Conservation (phyloP, 2,797 vertebrate species). For the Sciaenops ocellatus region DNA sequence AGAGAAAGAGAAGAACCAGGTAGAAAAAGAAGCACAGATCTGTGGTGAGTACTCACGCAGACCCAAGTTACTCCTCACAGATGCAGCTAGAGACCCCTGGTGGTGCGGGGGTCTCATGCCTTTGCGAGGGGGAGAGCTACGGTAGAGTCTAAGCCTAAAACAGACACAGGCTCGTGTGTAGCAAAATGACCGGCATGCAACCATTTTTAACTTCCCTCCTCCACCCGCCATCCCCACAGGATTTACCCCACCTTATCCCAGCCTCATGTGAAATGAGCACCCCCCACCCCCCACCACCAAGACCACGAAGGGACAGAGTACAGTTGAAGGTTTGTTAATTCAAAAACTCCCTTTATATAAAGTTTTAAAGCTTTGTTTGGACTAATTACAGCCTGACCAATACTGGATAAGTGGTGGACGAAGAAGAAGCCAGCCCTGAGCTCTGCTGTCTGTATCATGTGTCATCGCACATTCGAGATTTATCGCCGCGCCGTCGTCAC, state of each 20-base stretch:
- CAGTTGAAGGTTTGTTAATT: slow-evolving; percentile 1
- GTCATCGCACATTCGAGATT: neutral
- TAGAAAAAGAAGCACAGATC: slow-evolving; percentile 77
- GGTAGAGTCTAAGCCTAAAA: slow-evolving; percentile 96
- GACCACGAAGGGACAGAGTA: slow-evolving; percentile 33
- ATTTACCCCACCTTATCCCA: slow-evolving; percentile 36
- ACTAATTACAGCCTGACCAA: neutral
- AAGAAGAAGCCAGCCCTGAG: neutral
- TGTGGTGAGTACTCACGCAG: slow-evolving; percentile 98
- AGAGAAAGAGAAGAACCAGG: slow-evolving; percentile 54
- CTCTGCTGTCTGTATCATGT: slow-evolving; percentile 17
- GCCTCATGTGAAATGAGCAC: slow-evolving; percentile 20
- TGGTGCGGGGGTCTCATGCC: slow-evolving; percentile 97
- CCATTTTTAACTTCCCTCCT: slow-evolving; percentile 28
- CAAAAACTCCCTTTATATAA: neutral
- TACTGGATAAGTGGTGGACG: neutral
- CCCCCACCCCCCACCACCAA: neutral
- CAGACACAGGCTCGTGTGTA: slow-evolving; percentile 99
- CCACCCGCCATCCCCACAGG: slow-evolving; percentile 30
- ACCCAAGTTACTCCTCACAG: slow-evolving; percentile 98
- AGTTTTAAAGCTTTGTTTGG: neutral
- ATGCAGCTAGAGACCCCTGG: slow-evolving; percentile 98
- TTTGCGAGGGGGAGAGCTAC: slow-evolving; percentile 95
- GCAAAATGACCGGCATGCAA: slow-evolving; percentile 94
- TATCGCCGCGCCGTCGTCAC: slow-evolving; percentile 19